Evolutionary conservation across 2,888 invertebrate species (phyloP).

Genomic region (Agrochola circellaris): DNA sequence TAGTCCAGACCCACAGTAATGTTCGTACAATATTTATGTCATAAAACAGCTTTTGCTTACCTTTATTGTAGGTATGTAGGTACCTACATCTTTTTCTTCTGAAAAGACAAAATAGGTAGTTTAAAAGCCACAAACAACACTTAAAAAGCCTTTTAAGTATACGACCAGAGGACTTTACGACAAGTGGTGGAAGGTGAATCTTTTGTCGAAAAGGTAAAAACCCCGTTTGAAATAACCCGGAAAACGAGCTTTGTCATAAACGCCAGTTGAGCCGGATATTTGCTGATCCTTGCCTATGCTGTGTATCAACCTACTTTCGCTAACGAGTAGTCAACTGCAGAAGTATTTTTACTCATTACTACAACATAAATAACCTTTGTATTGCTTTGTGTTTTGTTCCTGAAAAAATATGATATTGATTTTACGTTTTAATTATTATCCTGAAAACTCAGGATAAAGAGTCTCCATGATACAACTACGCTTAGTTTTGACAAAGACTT

Average conservation of each 20-base stretch:
- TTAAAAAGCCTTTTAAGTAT: conserved; percentile 36
- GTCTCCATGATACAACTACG: neutral
- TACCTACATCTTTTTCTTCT: neutral
- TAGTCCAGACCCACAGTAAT: neutral
- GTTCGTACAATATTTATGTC: conserved; percentile 16
- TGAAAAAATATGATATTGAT: neutral
- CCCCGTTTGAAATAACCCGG: conserved; percentile 65
- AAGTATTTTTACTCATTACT: conserved; percentile 50
- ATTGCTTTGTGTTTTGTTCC: conserved; percentile 14
- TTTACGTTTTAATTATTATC: neutral
- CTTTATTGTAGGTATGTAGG: neutral
- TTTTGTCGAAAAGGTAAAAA: conserved; percentile 67
- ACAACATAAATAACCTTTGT: neutral
- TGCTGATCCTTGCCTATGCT: conserved; percentile 62
- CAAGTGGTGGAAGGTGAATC: conserved; percentile 59
- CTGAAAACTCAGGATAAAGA: neutral
- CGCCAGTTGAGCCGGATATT: conserved; percentile 65
- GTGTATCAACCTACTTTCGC: conserved; percentile 23
- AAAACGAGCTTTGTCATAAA: conserved; percentile 67
- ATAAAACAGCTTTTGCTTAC: neutral
- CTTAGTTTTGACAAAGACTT: neutral
- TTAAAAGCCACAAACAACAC: conserved; percentile 45
- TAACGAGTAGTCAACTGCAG: conserved; percentile 52
- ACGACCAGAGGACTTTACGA: conserved; percentile 49
- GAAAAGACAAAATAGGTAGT: conserved; percentile 45